Evolutionary conservation across 2,797 vertebrate species (phyloP).

Genomic region (Crenuchus spilurus): DNA sequence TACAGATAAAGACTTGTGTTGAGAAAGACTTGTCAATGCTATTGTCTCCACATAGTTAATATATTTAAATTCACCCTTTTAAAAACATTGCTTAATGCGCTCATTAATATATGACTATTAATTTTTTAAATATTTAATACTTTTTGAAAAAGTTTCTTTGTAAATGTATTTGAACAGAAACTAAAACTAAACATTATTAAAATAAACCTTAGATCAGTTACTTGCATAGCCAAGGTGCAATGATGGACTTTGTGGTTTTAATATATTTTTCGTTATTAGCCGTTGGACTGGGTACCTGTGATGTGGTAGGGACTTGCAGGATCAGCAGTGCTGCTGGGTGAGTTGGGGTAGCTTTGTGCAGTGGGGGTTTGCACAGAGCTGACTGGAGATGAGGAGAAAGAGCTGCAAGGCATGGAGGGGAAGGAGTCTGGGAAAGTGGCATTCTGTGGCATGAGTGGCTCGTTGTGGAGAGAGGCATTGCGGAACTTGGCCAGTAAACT

Average conservation of each 20-base stretch:
- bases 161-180: too few relatives aligned
- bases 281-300: slow-evolving; percentile 81
- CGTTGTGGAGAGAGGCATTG: slow-evolving; percentile 89
- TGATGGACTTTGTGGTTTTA: too few relatives aligned
- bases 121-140: too few relatives aligned
- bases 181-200: too few relatives aligned
- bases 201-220: too few relatives aligned
- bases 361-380: slow-evolving; percentile 85
- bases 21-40: too few relatives aligned
- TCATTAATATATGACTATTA: too few relatives aligned
- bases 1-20: background rate
- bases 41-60: background rate
- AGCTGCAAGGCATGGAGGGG: slow-evolving; percentile 82
- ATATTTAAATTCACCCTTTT: too few relatives aligned
- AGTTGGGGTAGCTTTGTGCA: slow-evolving; percentile 85
- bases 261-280: too few relatives aligned
- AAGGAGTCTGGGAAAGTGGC: slow-evolving; percentile 95
- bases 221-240: too few relatives aligned
- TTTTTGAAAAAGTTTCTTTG: too few relatives aligned
- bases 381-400: slow-evolving; percentile 81
- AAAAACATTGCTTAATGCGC: background rate
- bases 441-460: slow-evolving; percentile 95
- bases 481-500: slow-evolving; percentile 95
- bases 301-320: slow-evolving; percentile 90
- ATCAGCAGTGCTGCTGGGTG: slow-evolving; percentile 87